These are phyloP conservation scores for Semaprochilodus insignis DNA, from an alignment of 2,797 vertebrate species.

Conservation along the genomic window DNA sequence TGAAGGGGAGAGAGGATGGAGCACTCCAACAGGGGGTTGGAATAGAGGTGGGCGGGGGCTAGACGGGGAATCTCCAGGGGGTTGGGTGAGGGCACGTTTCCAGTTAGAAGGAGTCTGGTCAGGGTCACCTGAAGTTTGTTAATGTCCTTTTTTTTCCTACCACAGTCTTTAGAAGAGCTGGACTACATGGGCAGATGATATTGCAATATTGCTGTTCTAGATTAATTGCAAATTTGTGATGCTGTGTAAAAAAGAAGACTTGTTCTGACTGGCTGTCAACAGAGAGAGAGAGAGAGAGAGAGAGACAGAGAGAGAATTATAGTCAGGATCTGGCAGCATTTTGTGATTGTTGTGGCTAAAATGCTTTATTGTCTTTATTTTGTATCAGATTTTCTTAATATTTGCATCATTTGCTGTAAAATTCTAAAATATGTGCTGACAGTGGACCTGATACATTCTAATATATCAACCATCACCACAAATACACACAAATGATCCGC, in stretches of 20 bases:
- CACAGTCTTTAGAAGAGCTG: not conserved
- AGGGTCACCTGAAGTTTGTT: conserved; percentile 54
- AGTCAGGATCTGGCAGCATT: too few species aligned
- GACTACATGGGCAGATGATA: not conserved
- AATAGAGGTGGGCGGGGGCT: conserved; percentile 23
- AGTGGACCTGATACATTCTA: too few species aligned
- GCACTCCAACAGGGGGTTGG: conserved; percentile 52
- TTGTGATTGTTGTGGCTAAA: too few species aligned
- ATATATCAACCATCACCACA: too few species aligned
- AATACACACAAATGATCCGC: too few species aligned
- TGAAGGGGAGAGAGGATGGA: conserved; percentile 67
- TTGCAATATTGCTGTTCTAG: not conserved
- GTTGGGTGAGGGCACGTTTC: conserved; percentile 40
- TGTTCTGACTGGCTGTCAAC: too few species aligned
- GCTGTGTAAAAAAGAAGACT: not conserved
- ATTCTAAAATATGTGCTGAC: too few species aligned
- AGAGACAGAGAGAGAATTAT: too few species aligned
- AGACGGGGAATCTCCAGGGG: conserved; percentile 30
- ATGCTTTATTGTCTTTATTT: too few species aligned
- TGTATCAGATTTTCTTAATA: too few species aligned
- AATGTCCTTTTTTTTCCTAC: conserved; percentile 38
- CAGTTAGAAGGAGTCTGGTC: conserved; percentile 44
- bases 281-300: too few species aligned
- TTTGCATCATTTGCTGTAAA: too few species aligned
- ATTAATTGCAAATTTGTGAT: not conserved